Percentiles rank a stretch among this genome's conserved stretches.
These are phyloP conservation scores for Hyla sarda DNA, from an alignment of 2,113 vertebrate species.

Conservation along the genomic window DNA sequence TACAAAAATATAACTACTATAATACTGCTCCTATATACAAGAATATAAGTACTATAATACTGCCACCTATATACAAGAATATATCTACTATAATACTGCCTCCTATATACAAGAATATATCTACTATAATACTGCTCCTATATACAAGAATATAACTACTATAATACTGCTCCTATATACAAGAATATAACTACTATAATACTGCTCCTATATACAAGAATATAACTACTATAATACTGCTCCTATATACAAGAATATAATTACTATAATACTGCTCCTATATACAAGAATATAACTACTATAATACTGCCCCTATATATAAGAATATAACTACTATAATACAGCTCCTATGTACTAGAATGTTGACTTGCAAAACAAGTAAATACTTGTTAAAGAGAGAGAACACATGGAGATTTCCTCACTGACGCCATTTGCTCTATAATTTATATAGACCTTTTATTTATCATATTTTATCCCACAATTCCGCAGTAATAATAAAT, in stretches of 20 bases:
- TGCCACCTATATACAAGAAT: neutral
- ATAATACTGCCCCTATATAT: too few relatives aligned
- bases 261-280: too few relatives aligned
- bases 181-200: neutral
- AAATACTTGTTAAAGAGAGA: too few relatives aligned
- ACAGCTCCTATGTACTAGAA: too few relatives aligned
- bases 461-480: neutral
- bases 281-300: too few relatives aligned
- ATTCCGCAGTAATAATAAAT: neutral
- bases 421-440: neutral
- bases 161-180: neutral
- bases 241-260: too few relatives aligned
- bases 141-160: conserved; percentile 1
- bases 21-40: neutral
- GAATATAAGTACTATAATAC: neutral
- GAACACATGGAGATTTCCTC: too few relatives aligned
- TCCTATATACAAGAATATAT: neutral
- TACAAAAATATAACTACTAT: neutral
- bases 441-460: neutral
- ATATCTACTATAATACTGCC: neutral
- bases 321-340: neutral
- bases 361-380: too few relatives aligned
- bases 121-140: neutral
- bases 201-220: neutral
- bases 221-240: neutral